Evolutionary conservation across 2,113 vertebrate genomes (phyloP), one percentile per base, ranked within the genome.

Genomic region (Callipepla californica): DNA sequence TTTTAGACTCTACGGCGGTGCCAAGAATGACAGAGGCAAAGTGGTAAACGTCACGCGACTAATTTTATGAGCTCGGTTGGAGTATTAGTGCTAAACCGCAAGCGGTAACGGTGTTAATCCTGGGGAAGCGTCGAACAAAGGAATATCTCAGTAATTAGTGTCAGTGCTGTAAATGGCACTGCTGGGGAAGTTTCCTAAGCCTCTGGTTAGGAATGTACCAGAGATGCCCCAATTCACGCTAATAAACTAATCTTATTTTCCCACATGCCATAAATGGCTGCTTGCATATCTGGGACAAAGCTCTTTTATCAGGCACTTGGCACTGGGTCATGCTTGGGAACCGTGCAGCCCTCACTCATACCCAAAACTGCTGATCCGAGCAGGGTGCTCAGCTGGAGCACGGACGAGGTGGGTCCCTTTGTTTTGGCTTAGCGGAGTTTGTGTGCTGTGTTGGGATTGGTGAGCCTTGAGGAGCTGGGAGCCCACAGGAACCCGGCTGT

Each of bases 11-110:
- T 80, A n/a, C 36, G 48, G 76, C 63, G 55, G 57, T 95, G 97
- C 96, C 95, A 97, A 93, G 91, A 97, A 96, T 81, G 94, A 94
- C 96, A 97, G 94, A 93, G 83, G 70, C 86, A 81, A 87, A 94
- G 92, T 96, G 76, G 94, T 86, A 89, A 89, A 96, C 91, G 80
- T 90, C 92, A 96, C 91, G 95, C 92, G 94, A 95, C 83, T 90
- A 90, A 95, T 94, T 91, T 93, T 96, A 95, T 85, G 81, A 89
- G 91, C 86, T 85, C 50, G 20, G 80, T 87, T 81, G 67, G 88
- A 85, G 72, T 88, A 83, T 87, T 96, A 69, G 79, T 80, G 91
- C 93, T 94, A 92, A 94, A 90, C 50, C 84, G 61, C 68, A 80
- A 90, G 83, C 79, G 78, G 86, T 77, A 94, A 89, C 80, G 77